phyloP scores from a whole-genome alignment of 2,797 vertebrate species.

The Neoniphon sammara region DNA sequence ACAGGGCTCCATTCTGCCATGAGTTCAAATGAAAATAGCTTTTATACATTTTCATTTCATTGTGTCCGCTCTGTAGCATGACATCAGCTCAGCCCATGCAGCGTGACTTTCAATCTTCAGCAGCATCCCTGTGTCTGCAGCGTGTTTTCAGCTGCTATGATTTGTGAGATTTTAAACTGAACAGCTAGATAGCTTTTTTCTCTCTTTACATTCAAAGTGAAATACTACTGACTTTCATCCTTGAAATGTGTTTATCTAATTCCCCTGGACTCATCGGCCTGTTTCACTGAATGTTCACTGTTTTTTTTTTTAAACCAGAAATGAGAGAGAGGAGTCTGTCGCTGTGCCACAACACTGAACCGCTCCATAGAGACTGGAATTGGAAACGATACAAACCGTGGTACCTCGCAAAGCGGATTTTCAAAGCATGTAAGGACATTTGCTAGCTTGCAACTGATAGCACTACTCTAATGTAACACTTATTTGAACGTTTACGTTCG shows the following conservation, averaged over 20 bases:
- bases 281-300: conserved; percentile 4
- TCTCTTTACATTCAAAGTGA: conserved; percentile 8
- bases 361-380: conserved; percentile 19
- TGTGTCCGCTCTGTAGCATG: not conserved
- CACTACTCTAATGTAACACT: not conserved
- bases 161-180: not conserved
- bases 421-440: not conserved
- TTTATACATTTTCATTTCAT: conserved; percentile 1
- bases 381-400: conserved; percentile 11
- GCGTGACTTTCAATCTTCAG: conserved; percentile 16
- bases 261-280: conserved; percentile 1
- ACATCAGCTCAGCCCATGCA: not conserved
- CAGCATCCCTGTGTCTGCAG: not conserved
- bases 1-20: not conserved
- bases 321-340: conserved; percentile 24
- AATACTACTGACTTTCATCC: conserved; percentile 5
- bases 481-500: conserved; percentile 3
- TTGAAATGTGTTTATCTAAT: conserved; percentile 27
- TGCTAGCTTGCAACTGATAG: conserved; percentile 6
- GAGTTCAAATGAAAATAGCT: not conserved
- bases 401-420: not conserved
- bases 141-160: conserved; percentile 5
- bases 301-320: conserved; percentile 14
- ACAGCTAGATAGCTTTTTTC: conserved; percentile 6
- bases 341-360: conserved; percentile 38